A percentile compares a stretch with the other conserved stretches of the same genome.
phyloP scores from a whole-genome alignment of 2,888 invertebrate genomes.

The Orthosia gothica region DNA sequence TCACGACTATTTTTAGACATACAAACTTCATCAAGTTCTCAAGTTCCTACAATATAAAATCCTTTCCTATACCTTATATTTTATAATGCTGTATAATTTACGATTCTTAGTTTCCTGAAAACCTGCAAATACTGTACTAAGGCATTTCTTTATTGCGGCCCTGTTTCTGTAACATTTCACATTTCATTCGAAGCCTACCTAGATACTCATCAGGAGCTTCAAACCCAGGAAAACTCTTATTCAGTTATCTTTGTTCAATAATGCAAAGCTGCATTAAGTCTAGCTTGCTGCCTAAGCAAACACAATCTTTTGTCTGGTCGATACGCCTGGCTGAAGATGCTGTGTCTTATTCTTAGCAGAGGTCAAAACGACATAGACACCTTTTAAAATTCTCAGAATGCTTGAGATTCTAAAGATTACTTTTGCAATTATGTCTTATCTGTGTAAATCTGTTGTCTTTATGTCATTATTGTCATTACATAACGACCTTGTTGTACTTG shows the following conservation, averaged over 20 bases:
- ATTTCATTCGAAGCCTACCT: too few species aligned
- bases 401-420: slow-evolving; percentile 31
- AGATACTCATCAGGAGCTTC: not conserved
- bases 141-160: too few species aligned
- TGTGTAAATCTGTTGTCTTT: slow-evolving; percentile 4
- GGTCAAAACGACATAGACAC: not conserved
- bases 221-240: not conserved
- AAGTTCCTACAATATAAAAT: too few species aligned
- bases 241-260: not conserved
- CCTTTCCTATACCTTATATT: too few species aligned
- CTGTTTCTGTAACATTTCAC: too few species aligned
- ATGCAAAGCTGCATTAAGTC: not conserved
- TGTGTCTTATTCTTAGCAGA: not conserved
- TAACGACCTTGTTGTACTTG: not conserved
- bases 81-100: too few species aligned
- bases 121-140: too few species aligned
- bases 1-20: too few species aligned
- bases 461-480: not conserved
- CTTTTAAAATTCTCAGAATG: slow-evolving; percentile 1
- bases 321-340: slow-evolving; percentile 1
- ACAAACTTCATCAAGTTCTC: too few species aligned
- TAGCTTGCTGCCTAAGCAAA: too few species aligned
- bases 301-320: not conserved
- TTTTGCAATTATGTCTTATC: slow-evolving; percentile 30
- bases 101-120: too few species aligned